Conservation (phyloP, 2,888 invertebrate genomes). For the Papilio gigon region DNA sequence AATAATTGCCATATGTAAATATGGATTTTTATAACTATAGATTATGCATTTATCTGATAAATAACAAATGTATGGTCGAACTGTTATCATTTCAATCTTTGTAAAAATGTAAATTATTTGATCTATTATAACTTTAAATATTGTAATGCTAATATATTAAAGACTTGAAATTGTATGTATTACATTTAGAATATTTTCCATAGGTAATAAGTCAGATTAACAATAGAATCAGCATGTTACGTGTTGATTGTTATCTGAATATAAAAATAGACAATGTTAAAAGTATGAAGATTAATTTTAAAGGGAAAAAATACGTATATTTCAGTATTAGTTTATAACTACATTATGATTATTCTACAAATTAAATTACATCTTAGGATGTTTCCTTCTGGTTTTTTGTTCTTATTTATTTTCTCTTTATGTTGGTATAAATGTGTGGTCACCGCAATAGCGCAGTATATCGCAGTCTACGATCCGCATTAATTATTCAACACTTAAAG, state of each 20-base stretch:
- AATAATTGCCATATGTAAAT: conserved; percentile 36
- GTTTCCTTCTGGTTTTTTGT: not conserved
- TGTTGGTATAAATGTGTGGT: not conserved
- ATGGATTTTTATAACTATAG: conserved; percentile 6
- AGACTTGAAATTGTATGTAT: too few species aligned
- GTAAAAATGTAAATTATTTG: not conserved
- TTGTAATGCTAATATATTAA: too few species aligned
- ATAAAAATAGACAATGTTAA: too few species aligned
- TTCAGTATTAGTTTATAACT: too few species aligned
- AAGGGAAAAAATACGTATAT: too few species aligned
- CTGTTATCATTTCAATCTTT: conserved; percentile 1
- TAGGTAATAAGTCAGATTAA: not conserved
- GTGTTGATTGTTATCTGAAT: not conserved
- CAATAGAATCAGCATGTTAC: not conserved
- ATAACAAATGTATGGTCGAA: not conserved
- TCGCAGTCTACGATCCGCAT: conserved; percentile 54
- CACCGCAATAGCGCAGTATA: conserved; percentile 44
- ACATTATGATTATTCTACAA: too few species aligned
- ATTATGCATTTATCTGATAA: not conserved
- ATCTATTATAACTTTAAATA: too few species aligned
- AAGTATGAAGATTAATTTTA: too few species aligned
- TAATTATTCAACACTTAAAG: conserved; percentile 50
- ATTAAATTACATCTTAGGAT: not conserved
- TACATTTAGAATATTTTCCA: too few species aligned
- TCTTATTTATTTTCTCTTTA: not conserved